Conservation (phyloP, 2,797 vertebrate genomes). For the Mallotus villosus region DNA sequence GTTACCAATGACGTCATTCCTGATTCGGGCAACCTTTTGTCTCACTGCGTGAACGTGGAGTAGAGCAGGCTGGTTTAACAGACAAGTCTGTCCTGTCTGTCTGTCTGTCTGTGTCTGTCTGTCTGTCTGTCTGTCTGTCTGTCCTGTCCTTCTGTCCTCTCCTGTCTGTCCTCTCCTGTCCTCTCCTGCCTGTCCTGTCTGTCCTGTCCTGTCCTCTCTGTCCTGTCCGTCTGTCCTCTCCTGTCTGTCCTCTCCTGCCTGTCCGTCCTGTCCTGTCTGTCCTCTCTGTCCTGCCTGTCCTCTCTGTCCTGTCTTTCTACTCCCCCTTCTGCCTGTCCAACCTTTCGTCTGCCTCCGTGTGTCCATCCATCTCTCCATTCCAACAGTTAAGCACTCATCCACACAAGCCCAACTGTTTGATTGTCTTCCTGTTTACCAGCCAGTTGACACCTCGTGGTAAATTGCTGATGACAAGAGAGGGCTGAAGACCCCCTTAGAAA, state of each 20-base stretch:
- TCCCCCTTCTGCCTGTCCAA: neutral
- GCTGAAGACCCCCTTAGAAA: slow-evolving; percentile 3
- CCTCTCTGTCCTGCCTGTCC: too few relatives aligned
- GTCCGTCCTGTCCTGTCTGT: too few relatives aligned
- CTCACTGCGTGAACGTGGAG: slow-evolving; percentile 58
- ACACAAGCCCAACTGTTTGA: too few relatives aligned
- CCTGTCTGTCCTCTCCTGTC: neutral
- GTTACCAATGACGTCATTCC: slow-evolving; percentile 77
- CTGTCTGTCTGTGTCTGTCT: neutral
- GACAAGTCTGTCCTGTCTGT: slow-evolving; percentile 33
- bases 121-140: slow-evolving; percentile 1
- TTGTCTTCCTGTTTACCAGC: neutral
- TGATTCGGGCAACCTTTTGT: slow-evolving; percentile 74
- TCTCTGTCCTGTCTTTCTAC: neutral
- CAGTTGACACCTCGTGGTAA: slow-evolving; percentile 19
- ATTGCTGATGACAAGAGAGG: slow-evolving; percentile 36
- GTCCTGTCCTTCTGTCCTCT: slow-evolving; percentile 31
- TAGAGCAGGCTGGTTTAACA: slow-evolving; percentile 44
- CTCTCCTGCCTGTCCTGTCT: too few relatives aligned
- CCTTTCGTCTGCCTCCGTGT: neutral
- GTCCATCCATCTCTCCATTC: slow-evolving; percentile 37
- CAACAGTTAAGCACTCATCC: neutral
- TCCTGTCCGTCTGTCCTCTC: too few relatives aligned
- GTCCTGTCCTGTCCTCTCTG: slow-evolving; percentile 36
- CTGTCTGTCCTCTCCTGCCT: too few relatives aligned